These are phyloP conservation scores for Epirrita christyi DNA, from an alignment of 2,888 invertebrate species.

Conservation along the genomic window DNA sequence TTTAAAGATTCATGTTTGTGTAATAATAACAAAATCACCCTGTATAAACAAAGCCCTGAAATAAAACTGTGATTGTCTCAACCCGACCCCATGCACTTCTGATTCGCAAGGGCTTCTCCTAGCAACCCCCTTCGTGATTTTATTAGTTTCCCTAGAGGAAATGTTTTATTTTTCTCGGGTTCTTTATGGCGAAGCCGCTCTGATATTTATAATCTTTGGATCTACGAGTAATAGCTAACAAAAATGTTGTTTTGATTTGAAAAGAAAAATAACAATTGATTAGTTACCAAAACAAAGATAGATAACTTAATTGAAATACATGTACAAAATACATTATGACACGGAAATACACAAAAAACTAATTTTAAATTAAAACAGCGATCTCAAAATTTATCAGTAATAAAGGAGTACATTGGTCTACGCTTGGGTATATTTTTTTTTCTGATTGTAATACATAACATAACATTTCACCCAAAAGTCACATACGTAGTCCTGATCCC, in stretches of 20 bases:
- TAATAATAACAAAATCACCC: neutral
- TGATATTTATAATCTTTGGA: slow-evolving; percentile 32
- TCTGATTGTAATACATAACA: no score
- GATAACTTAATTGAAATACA: no score
- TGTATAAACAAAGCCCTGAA: slow-evolving; percentile 7
- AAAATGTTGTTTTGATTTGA: slow-evolving; percentile 33
- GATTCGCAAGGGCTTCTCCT: slow-evolving; percentile 30
- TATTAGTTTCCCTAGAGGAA: slow-evolving; percentile 37
- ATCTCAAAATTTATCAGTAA: no score
- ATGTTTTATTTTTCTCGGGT: slow-evolving; percentile 35
- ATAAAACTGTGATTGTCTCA: slow-evolving; percentile 24
- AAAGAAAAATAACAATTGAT: neutral
- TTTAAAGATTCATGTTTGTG: neutral
- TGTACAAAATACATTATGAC: no score
- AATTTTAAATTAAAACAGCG: no score
- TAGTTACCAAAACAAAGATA: no score
- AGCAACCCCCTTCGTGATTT: slow-evolving; percentile 40
- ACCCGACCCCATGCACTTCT: slow-evolving; percentile 30
- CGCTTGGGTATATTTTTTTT: no score
- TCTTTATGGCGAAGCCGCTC: slow-evolving; percentile 18
- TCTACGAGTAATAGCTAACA: slow-evolving; percentile 26
- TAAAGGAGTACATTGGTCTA: no score
- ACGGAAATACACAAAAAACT: no score
- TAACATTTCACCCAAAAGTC: no score
- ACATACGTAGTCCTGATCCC: no score